Percentiles rank a stretch among this genome's conserved stretches.
Conservation (phyloP, 2,888 invertebrate species). For the Eurytoma adleriae region DNA sequence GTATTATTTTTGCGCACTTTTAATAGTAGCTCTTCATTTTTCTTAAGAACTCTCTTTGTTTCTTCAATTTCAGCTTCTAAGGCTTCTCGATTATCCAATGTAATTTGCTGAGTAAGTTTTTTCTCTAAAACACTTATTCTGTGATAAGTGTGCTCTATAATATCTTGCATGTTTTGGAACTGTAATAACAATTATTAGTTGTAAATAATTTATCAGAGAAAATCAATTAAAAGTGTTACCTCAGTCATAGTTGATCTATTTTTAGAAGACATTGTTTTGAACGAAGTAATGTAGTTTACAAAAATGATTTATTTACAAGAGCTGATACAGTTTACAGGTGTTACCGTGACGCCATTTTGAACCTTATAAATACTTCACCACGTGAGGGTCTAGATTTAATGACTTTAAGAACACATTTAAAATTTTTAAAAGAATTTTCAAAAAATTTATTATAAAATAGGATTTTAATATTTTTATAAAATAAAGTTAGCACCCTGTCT, state of each 20-base stretch:
- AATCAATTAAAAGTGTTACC: constrained; percentile 31
- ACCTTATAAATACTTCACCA: constrained; percentile 36
- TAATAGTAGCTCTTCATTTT: constrained; percentile 66
- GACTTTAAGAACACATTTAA: constrained; percentile 32
- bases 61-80: constrained; percentile 68
- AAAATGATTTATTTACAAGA: constrained; percentile 18
- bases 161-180: constrained; percentile 69
- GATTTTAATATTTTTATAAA: neutral
- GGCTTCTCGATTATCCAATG: constrained; percentile 66
- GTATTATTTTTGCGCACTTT: constrained; percentile 68
- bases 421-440: neutral
- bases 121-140: constrained; percentile 66
- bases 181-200: constrained; percentile 55
- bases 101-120: constrained; percentile 61
- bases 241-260: constrained; percentile 41
- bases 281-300: neutral
- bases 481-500: neutral
- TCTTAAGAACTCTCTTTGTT: constrained; percentile 65
- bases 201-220: neutral
- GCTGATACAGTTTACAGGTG: constrained; percentile 21
- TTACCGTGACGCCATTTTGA: constrained; percentile 54
- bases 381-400: constrained; percentile 12
- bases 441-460: too few species aligned
- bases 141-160: constrained; percentile 65
- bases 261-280: constrained; percentile 37